These are phyloP conservation scores for Holacanthella duospinosa DNA, from an alignment of 2,888 invertebrate genomes.

Conservation along the genomic window DNA sequence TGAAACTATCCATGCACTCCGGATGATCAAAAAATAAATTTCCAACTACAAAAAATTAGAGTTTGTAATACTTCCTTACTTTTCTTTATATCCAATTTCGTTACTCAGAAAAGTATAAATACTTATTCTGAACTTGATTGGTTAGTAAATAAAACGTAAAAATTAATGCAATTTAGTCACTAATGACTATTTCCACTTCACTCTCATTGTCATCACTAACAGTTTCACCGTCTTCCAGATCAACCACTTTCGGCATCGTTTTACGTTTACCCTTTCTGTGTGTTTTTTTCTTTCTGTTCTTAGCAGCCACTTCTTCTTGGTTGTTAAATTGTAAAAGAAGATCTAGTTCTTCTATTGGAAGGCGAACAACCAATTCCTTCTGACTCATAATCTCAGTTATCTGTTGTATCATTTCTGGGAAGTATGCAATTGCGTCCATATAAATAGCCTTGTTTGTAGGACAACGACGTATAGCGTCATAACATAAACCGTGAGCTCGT, in stretches of 20 bases:
- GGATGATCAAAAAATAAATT: conserved; percentile 7
- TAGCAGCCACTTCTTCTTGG: background rate
- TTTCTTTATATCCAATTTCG: too few species aligned
- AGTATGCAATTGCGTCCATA: conserved; percentile 32
- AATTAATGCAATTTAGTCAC: background rate
- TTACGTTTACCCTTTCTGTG: background rate
- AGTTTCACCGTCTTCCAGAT: conserved; percentile 4
- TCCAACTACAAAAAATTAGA: too few species aligned
- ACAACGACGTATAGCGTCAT: conserved; percentile 32
- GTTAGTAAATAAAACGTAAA: too few species aligned
- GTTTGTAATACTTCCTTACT: too few species aligned
- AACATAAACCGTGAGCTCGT: conserved; percentile 24
- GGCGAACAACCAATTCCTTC: conserved; percentile 18
- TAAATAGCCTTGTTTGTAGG: conserved; percentile 33
- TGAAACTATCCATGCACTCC: conserved; percentile 13
- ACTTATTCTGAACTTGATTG: too few species aligned
- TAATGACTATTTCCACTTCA: conserved; percentile 10
- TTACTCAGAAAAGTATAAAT: too few species aligned
- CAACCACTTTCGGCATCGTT: background rate
- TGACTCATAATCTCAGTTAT: conserved; percentile 26
- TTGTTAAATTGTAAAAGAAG: conserved; percentile 28
- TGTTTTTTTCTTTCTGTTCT: background rate
- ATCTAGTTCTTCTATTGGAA: conserved; percentile 32
- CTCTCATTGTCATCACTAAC: conserved; percentile 11
- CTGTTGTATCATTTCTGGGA: conserved; percentile 32